Base-by-base conservation (phyloP, 2,888 invertebrate species). In the Zonitis immaculata region DNA sequence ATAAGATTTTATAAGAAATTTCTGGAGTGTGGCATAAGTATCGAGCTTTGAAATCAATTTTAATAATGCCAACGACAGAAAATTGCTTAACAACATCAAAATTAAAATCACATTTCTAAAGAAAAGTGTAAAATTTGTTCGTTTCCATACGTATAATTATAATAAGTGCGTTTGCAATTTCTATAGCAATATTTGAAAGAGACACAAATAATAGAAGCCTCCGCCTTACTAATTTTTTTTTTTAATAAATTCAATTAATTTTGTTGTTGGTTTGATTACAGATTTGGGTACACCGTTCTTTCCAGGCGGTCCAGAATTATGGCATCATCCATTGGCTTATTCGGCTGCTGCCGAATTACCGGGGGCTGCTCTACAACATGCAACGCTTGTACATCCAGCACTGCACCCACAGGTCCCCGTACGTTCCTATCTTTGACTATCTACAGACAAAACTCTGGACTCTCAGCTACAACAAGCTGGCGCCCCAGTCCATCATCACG, bases 401-500 rank as follows among this genome's bases (percentile, higher is more conserved):
- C 88, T 96, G 81, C 94, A 95, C 82, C 93, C 94, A 78, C 95
- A 96, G 88, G 92, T 95, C 80, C 94, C 94, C 78, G 94, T 94
- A 79, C 91, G 93, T 81, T 92, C 92, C 81, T 93, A 91, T 85
- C 92, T 93, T 88, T 93, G 92, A 93, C 92, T 92, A 91, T 89
- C 91, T 89, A 85, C 87, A 82, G 86, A 87, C 83, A 86, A 89
- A 82, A 83, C 84, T 78, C 75, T 77, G 77, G 76, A 77, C 77
- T 58, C 60, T 58, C 56, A 62, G 63, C 79, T 73, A 65, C 73
- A 73, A 68, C 73, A 73, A 70, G 72, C 79, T 73, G 78, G 78
- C 76, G 78, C 79, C 76, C 78, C 79, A 75, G 79, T 80, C 76
- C 74, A 74, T 68, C 76, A 76, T 66, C 80, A 80, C 77, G 81